Percentiles rank a stretch among this genome's conserved stretches.
These are phyloP conservation scores for Machimus atricapillus DNA, from an alignment of 2,888 invertebrate genomes.

Conservation along the genomic window DNA sequence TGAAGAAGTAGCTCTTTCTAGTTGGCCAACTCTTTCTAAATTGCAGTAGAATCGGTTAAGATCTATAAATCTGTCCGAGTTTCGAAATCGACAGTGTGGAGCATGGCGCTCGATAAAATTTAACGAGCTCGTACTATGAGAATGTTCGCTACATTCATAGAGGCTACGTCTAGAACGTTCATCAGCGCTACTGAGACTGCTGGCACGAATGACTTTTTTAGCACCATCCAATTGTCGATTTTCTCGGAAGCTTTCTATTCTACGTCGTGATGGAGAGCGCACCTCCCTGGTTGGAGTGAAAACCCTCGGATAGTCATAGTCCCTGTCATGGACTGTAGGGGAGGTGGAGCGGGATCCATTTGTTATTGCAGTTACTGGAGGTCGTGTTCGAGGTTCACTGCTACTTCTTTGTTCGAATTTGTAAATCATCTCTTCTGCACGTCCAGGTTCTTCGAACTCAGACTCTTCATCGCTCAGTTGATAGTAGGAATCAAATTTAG, in stretches of 20 bases:
- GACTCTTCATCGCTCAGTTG: slow-evolving; percentile 54
- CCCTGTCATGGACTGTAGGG: slow-evolving; percentile 50
- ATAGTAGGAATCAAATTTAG: slow-evolving; percentile 48
- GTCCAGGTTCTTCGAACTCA: slow-evolving; percentile 54
- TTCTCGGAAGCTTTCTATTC: slow-evolving; percentile 65
- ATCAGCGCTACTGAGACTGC: slow-evolving; percentile 72
- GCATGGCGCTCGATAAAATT: slow-evolving; percentile 62
- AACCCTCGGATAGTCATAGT: slow-evolving; percentile 57
- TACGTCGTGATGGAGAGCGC: slow-evolving; percentile 72
- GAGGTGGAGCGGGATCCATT: slow-evolving; percentile 58
- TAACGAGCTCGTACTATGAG: slow-evolving; percentile 62
- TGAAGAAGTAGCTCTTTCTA: slow-evolving; percentile 78
- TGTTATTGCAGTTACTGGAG: slow-evolving; percentile 60
- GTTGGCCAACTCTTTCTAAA: slow-evolving; percentile 81
- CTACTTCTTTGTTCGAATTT: slow-evolving; percentile 66
- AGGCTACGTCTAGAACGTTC: slow-evolving; percentile 55
- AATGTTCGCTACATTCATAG: slow-evolving; percentile 57
- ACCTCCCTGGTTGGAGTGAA: slow-evolving; percentile 59
- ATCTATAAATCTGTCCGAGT: slow-evolving; percentile 82
- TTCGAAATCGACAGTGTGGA: slow-evolving; percentile 62
- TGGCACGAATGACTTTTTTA: slow-evolving; percentile 67
- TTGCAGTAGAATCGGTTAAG: slow-evolving; percentile 85
- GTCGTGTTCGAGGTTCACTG: slow-evolving; percentile 68
- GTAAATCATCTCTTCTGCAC: slow-evolving; percentile 59
- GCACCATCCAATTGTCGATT: slow-evolving; percentile 51